These are phyloP conservation scores for Drosophila neotestacea DNA, from an alignment of 2,888 invertebrate genomes.

Conservation along the genomic window DNA sequence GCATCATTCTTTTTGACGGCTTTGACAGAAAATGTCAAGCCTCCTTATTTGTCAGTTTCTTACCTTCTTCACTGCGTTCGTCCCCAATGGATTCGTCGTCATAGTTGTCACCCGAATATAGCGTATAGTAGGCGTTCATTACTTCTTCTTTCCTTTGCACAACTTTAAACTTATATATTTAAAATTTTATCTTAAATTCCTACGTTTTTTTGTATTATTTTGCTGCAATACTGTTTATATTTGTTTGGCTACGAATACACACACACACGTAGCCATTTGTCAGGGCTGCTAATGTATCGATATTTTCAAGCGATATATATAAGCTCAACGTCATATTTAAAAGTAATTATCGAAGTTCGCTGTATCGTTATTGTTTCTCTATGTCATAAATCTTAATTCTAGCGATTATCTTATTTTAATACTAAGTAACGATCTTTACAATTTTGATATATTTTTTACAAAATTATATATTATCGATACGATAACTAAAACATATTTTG, in stretches of 20 bases:
- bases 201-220: not conserved
- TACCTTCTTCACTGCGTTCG: slow-evolving; percentile 75
- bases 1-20: not conserved
- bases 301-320: slow-evolving; percentile 3
- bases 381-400: too few species aligned
- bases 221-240: slow-evolving; percentile 48
- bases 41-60: slow-evolving; percentile 12
- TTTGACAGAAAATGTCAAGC: not conserved
- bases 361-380: too few species aligned
- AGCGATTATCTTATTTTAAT: too few species aligned
- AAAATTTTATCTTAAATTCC: not conserved
- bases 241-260: slow-evolving; percentile 25
- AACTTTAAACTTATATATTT: not conserved
- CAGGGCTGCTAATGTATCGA: slow-evolving; percentile 29
- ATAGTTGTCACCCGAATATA: slow-evolving; percentile 61
- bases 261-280: slow-evolving; percentile 27
- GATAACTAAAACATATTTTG: too few species aligned
- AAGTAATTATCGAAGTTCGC: too few species aligned
- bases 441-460: too few species aligned
- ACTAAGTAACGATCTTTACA: too few species aligned
- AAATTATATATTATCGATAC: too few species aligned
- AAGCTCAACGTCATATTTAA: too few species aligned
- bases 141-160: not conserved
- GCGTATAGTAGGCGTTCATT: slow-evolving; percentile 62
- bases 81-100: slow-evolving; percentile 73